Conservation (phyloP, 37 sponge, comb jelly and placozoan species). For the Haliclona indistincta region DNA sequence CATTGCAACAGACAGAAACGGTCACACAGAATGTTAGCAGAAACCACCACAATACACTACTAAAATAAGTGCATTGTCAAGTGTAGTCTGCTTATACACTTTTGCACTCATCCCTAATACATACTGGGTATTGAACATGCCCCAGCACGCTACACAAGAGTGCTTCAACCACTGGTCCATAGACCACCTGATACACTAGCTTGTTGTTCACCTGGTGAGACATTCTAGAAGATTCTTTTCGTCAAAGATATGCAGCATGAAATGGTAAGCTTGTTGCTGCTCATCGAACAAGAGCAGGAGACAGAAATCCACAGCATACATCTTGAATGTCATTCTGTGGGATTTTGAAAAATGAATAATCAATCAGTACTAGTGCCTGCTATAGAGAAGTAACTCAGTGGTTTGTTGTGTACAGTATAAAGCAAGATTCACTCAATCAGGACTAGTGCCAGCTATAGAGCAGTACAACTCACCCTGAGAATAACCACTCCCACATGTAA, state of each 20-base stretch:
- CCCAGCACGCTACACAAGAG: background rate
- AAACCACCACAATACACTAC: too few species aligned
- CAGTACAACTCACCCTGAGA: conserved; percentile 41
- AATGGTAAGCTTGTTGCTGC: conserved; percentile 84
- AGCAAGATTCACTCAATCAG: background rate
- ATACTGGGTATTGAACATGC: background rate
- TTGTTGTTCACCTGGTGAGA: conserved; percentile 59
- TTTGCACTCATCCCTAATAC: conserved; percentile 55
- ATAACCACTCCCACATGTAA: conserved; percentile 52
- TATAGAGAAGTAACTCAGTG: background rate
- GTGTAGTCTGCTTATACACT: background rate
- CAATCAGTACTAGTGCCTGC: background rate
- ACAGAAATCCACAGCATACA: conserved; percentile 86
- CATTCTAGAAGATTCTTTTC: conserved; percentile 63
- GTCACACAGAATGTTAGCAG: too few species aligned
- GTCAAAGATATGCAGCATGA: conserved; percentile 84
- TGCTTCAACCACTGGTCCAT: background rate
- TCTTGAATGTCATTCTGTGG: conserved; percentile 71
- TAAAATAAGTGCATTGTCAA: background rate
- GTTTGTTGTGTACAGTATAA: too few species aligned
- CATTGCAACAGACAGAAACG: background rate
- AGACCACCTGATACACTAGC: background rate
- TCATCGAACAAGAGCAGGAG: conserved; percentile 92
- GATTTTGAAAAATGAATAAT: background rate
- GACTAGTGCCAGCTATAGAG: background rate